These are phyloP conservation scores for Stylophora pistillata DNA, from an alignment of 64 coral and sea anemone genomes.

Conservation along the genomic window DNA sequence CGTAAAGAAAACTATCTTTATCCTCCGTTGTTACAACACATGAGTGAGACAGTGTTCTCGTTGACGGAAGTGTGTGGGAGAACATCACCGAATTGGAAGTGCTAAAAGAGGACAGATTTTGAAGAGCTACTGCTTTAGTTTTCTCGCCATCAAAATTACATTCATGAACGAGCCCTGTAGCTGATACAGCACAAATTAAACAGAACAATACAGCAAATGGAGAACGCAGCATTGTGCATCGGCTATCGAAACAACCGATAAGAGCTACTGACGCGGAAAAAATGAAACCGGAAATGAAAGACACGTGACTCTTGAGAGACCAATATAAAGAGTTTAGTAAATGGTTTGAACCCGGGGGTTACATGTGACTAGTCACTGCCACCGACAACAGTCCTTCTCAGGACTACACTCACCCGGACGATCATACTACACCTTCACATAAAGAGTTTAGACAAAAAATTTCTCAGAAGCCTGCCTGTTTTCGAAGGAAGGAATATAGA, in stretches of 20 bases:
- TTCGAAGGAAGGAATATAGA: too few species aligned
- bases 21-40: background rate
- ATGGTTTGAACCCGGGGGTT: too few species aligned
- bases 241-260: background rate
- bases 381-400: too few species aligned
- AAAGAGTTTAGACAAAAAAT: too few species aligned
- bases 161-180: slow-evolving; percentile 8
- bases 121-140: background rate
- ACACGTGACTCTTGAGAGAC: background rate
- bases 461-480: too few species aligned
- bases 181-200: background rate
- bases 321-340: background rate
- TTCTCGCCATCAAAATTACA: slow-evolving; percentile 14
- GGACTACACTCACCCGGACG: too few species aligned
- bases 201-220: background rate
- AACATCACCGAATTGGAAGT: background rate
- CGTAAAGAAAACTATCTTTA: background rate
- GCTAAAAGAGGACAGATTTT: background rate
- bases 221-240: background rate
- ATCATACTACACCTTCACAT: too few species aligned
- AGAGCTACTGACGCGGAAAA: background rate
- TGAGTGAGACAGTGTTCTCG: slow-evolving; percentile 2
- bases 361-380: too few species aligned
- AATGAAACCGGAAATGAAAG: background rate
- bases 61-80: background rate